These are phyloP conservation scores for Microcebus griseorufus DNA, from an alignment of 2,113 vertebrate species.

Conservation along the genomic window DNA sequence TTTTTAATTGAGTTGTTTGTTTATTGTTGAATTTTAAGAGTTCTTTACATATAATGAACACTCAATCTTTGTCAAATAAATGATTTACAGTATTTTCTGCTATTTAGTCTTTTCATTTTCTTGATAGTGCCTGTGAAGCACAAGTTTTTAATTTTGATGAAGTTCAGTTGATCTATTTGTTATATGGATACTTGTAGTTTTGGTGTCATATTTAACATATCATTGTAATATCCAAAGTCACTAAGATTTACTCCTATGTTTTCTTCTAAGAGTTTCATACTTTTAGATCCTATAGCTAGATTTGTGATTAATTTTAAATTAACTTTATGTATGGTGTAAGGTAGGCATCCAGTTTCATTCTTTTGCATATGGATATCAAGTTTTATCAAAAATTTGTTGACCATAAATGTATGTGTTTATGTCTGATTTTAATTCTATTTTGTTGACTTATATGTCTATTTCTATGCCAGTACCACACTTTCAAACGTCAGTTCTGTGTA, in stretches of 20 bases:
- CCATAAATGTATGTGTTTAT: not conserved
- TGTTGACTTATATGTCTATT: not conserved
- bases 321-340: not conserved
- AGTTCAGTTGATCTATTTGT: not conserved
- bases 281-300: not conserved
- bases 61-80: not conserved
- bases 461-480: not conserved
- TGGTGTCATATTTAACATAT: not conserved
- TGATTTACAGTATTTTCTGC: not conserved
- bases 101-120: conserved; percentile 16
- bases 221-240: not conserved
- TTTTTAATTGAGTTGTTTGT: not conserved
- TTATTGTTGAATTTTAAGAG: not conserved
- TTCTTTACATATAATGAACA: not conserved
- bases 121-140: not conserved
- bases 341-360: not conserved
- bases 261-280: not conserved
- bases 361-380: not conserved
- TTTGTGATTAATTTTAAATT: not conserved
- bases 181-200: not conserved
- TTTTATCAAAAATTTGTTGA: not conserved
- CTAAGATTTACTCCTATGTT: not conserved
- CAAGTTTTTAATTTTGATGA: conserved; percentile 18
- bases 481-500: not conserved
- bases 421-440: not conserved